phyloP scores from a whole-genome alignment of 1,140 invertebrate species.

The Hylaeus volcanicus region DNA sequence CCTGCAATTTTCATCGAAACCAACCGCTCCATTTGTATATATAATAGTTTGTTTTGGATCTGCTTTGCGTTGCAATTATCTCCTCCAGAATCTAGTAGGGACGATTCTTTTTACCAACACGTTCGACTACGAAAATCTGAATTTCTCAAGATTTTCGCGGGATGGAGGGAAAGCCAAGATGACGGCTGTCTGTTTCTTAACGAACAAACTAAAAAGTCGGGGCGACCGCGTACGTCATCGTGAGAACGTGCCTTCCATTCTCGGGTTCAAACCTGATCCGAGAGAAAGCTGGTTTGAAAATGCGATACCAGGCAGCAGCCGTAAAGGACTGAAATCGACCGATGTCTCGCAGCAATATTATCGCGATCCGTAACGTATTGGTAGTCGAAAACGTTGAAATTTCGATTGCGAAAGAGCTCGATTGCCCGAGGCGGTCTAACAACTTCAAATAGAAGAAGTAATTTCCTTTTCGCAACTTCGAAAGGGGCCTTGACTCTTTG shows the following conservation, averaged over 20 bases:
- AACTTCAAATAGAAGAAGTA: too few species aligned
- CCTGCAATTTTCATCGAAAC: background rate
- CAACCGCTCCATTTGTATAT: background rate
- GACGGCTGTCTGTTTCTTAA: conserved; percentile 17
- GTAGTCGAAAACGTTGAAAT: background rate
- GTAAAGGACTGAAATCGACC: conserved; percentile 12
- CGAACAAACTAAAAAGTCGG: conserved; percentile 52
- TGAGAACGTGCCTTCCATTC: conserved; percentile 55
- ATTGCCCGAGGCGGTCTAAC: background rate
- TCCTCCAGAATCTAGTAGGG: background rate
- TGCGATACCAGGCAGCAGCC: conserved; percentile 36
- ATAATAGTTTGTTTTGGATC: background rate
- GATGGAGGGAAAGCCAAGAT: conserved; percentile 51
- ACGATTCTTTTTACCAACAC: too few species aligned
- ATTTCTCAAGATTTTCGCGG: conserved; percentile 22
- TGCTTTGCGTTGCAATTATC: background rate
- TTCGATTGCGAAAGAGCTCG: background rate
- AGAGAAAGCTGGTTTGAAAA: conserved; percentile 59
- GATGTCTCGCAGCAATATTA: background rate
- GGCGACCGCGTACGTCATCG: conserved; percentile 42
- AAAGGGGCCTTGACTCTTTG: too few species aligned
- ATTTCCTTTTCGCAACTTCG: too few species aligned
- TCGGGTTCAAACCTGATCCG: conserved; percentile 42
- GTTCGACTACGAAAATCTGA: too few species aligned
- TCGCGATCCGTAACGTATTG: background rate